Base-by-base conservation (phyloP, 2,888 invertebrate species). In the Drosophila suboccidentalis region DNA sequence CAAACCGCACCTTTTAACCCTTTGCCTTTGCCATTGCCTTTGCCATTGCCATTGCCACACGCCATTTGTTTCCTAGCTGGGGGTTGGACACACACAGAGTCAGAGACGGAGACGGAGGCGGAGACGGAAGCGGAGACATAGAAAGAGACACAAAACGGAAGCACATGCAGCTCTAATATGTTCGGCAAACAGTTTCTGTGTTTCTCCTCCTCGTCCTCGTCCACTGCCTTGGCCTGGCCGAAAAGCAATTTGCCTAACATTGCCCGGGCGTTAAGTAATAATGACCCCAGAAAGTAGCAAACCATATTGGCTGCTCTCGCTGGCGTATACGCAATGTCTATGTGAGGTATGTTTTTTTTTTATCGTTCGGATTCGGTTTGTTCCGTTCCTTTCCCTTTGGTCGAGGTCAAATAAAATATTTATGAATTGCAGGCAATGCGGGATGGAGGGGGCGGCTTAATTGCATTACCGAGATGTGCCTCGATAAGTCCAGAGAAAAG, bases 1-100 rank as follows among this genome's bases (percentile, higher is more conserved):
- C 78, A 78, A 82, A 87, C 86, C 86, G 87, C 86, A 90, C 86
- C 86, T 87, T 86, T 87, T 87, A 90, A 90, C 89, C 90, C 86
- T 86, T 89, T 80, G 51, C 71, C 17, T 53, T 47, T 57, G 46
- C 44, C 43, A 36, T 51, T 61, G 38, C 44, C 43, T 29, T 51
- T 61, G 38, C 51, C 36, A 41, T 38, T 47, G 49, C 36, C 54
- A 9, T 38, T 57, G 76, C 80, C 73, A 70, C 73, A 79, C 65
- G 70, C 73, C 75, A 82, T 81, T 82, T 82, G 65, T 82, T 82
- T 67, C 44, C 41, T 44, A 39, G 43, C 22, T n/a, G 54, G 41
- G 75, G 75, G 80, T 69, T 69, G 70, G 62, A 59, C 51, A 51
- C 55, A 44, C 43, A 57, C 57, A 32, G 11, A 41, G 6, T 36